Conservation (phyloP, 2,797 vertebrate genomes). For the Gymnocypris eckloni region DNA sequence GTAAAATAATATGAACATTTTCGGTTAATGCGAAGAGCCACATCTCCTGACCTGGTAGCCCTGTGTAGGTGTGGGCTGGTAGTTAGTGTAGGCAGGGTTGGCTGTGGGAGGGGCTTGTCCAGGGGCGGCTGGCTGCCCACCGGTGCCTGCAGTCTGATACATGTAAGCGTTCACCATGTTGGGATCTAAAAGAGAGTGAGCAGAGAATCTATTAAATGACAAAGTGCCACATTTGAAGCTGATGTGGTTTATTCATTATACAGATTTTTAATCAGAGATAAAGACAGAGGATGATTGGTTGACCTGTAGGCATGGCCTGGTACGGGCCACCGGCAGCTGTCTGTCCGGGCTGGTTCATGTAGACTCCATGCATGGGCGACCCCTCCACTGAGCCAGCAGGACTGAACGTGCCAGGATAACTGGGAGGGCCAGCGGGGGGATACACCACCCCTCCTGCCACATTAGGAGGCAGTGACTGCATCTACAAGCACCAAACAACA, state of each 20-base stretch:
- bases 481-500: conserved; percentile 70
- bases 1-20: background rate
- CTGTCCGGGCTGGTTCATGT: conserved; percentile 90
- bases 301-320: conserved; percentile 90
- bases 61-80: conserved; percentile 93
- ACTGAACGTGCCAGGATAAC: conserved; percentile 93
- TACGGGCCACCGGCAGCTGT: conserved; percentile 79
- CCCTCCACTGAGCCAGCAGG: conserved; percentile 94
- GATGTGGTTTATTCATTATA: background rate
- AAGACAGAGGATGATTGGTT: background rate
- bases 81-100: conserved; percentile 90
- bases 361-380: conserved; percentile 96
- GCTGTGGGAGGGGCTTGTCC: conserved; percentile 85
- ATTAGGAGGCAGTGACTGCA: conserved; percentile 90
- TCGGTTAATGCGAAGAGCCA: background rate
- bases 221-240: background rate
- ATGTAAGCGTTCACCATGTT: conserved; percentile 94
- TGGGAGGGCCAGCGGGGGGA: conserved; percentile 89
- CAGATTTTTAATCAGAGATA: background rate
- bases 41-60: conserved; percentile 87
- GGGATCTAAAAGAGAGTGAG: conserved; percentile 80
- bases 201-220: background rate
- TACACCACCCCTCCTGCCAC: conserved; percentile 89
- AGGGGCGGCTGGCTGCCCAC: conserved; percentile 83
- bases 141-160: conserved; percentile 83